Evolutionary conservation across 2,113 vertebrate genomes (phyloP), one percentile per base, ranked within the genome.

Genomic region (Leptobrachium leishanense): DNA sequence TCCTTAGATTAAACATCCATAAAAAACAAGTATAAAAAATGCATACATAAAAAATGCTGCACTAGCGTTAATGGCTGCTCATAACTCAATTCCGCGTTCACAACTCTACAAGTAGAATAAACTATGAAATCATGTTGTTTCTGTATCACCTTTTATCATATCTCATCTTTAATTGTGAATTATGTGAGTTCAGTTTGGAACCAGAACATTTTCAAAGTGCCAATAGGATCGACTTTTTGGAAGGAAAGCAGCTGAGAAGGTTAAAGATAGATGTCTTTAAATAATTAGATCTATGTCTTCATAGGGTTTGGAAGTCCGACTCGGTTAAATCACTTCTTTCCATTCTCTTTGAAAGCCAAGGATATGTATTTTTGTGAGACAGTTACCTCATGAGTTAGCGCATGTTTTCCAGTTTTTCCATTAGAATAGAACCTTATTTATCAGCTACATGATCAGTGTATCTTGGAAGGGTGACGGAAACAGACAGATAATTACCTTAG

Each of bases 211-310:
- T 68, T 64, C 43, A 67, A 72, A 40, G 46, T n/a, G 75, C 77
- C 74, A 69, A 39, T 62, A 73, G 55, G 77, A 81, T 72, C 31
- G 43, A 71, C 43, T 59, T 9, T 31, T 76, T 76, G 54, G 78
- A 81, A 50, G 54, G 64, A 76, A 69, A 80, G 72, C 75, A 68
- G 68, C 50, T 73, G 44, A 83, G 54, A 75, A 71, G 54, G 50
- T 68, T 57, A 67, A 78, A 66, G 13, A 72, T 41, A 81, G 78
- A 62, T 81, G 64, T 68, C 71, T 81, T 81, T 81, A 74, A 81
- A 81, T 62, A 81, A 74, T 74, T 81, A 81, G 64, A 74, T 39
- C 72, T 44, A 81, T 68, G 72, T 74, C 78, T 81, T 81, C 72
- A 81, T 81, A 44, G 20, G n/a, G 68, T 72, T 81, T 81, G 78